phyloP scores from a whole-genome alignment of 2,797 vertebrate genomes.

The Microchirus variegatus region DNA sequence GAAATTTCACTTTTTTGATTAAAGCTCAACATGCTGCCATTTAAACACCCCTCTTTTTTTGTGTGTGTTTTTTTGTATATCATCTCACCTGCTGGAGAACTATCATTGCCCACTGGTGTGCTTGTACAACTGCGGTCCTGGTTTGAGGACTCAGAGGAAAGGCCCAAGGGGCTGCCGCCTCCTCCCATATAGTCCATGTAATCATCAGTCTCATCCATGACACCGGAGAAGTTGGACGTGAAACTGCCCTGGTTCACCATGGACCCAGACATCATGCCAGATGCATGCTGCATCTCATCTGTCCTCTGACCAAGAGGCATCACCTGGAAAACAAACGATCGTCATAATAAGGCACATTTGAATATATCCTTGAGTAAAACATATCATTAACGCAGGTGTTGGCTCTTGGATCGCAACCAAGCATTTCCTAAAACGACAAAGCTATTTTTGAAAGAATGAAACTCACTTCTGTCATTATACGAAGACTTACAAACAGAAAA shows the following conservation, averaged over 20 bases:
- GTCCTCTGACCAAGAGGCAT: conserved; percentile 77
- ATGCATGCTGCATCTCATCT: conserved; percentile 78
- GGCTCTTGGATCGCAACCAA: conserved; percentile 46
- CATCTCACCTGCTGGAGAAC: conserved; percentile 91
- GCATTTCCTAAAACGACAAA: conserved; percentile 32
- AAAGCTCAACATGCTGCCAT: conserved; percentile 19
- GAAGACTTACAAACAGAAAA: conserved; percentile 12
- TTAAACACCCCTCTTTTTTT: neutral
- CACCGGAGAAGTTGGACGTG: conserved; percentile 68
- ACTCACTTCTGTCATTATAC: conserved; percentile 25
- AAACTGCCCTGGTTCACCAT: conserved; percentile 55
- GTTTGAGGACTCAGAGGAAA: conserved; percentile 97
- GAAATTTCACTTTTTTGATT: conserved; percentile 1
- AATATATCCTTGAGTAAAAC: conserved; percentile 11
- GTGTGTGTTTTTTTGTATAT: neutral
- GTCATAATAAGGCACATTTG: neutral
- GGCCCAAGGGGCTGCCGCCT: conserved; percentile 90
- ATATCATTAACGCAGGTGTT: conserved; percentile 37
- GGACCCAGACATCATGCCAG: conserved; percentile 78
- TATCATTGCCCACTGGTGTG: conserved; percentile 95
- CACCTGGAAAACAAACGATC: conserved; percentile 61
- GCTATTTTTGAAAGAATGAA: conserved; percentile 32
- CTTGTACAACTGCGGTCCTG: conserved; percentile 98
- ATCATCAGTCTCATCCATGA: conserved; percentile 92
- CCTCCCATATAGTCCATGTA: conserved; percentile 93